phyloP scores from a whole-genome alignment of 2,888 invertebrate species.

The Cremastinae sp. region DNA sequence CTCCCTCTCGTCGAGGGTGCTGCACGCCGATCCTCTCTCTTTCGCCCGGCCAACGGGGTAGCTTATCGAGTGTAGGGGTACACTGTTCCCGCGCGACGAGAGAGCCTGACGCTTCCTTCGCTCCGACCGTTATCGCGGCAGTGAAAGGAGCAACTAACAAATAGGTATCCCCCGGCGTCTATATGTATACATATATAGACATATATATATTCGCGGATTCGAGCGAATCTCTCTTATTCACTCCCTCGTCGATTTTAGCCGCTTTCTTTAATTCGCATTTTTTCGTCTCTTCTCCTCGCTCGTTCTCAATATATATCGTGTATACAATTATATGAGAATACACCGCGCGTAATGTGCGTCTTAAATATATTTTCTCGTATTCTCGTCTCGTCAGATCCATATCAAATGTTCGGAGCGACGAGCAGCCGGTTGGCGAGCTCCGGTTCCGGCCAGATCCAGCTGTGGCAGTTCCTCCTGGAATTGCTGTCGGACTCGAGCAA shows the following conservation, averaged over 20 bases:
- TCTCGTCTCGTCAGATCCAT: conserved; percentile 90
- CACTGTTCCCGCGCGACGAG: conserved; percentile 29
- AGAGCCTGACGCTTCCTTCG: conserved; percentile 3
- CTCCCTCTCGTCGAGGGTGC: conserved; percentile 67
- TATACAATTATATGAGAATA: too few relatives aligned
- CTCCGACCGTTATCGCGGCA: conserved; percentile 11
- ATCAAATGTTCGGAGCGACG: conserved; percentile 98
- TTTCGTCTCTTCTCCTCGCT: neutral
- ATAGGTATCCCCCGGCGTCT: too few relatives aligned
- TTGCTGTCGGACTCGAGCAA: conserved; percentile 97
- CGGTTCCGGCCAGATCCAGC: conserved; percentile 98
- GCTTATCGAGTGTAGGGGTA: conserved; percentile 21
- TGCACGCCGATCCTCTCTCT: conserved; percentile 51
- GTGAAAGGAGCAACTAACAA: conserved; percentile 72
- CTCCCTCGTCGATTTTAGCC: neutral
- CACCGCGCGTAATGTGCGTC: too few relatives aligned
- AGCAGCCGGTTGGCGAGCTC: conserved; percentile 98
- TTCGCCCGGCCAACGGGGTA: conserved; percentile 21
- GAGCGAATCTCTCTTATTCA: neutral
- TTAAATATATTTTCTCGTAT: too few relatives aligned
- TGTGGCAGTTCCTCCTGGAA: conserved; percentile 99
- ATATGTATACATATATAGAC: too few relatives aligned
- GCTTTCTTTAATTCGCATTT: neutral
- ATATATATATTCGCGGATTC: too few relatives aligned
- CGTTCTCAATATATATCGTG: neutral